A percentile compares a stretch with the other conserved stretches of the same genome.
Evolutionary conservation across 2,797 vertebrate species (phyloP).

Genomic region (Sebastes oblongus): DNA sequence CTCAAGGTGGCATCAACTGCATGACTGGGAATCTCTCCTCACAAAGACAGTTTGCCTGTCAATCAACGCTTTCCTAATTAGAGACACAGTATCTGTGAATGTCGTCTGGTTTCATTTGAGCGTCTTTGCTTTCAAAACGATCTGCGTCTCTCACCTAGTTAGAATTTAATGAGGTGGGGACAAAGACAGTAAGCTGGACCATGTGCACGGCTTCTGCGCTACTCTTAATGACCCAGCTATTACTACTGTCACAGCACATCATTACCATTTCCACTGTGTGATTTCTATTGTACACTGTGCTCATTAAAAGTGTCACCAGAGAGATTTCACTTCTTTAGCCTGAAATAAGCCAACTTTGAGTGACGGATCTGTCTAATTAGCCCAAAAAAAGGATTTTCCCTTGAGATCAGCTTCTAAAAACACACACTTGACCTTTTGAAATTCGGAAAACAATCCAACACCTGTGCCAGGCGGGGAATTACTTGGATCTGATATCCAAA

Average conservation of each 20-base stretch:
- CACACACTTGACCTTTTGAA: constrained; percentile 55
- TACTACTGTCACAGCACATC: constrained; percentile 37
- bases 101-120: constrained; percentile 29
- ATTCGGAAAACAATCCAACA: constrained; percentile 41
- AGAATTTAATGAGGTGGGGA: constrained; percentile 56
- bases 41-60: constrained; percentile 38
- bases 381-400: constrained; percentile 33
- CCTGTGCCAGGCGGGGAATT: constrained; percentile 45
- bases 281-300: constrained; percentile 41
- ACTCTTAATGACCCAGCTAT: constrained; percentile 44
- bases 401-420: constrained; percentile 54
- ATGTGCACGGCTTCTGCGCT: constrained; percentile 28
- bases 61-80: constrained; percentile 56
- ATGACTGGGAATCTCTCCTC: constrained; percentile 8
- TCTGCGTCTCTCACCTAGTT: constrained; percentile 26
- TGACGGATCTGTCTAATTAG: constrained; percentile 54
- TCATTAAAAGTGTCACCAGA: constrained; percentile 62
- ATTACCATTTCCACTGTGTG: constrained; percentile 55
- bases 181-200: constrained; percentile 39
- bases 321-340: constrained; percentile 38
- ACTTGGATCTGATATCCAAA: constrained; percentile 44
- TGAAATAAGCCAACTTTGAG: constrained; percentile 50
- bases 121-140: constrained; percentile 22
- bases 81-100: constrained; percentile 27
- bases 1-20: constrained; percentile 10